phyloP scores from a whole-genome alignment of 2,888 invertebrate species.

The Eupithecia exiguata region DNA sequence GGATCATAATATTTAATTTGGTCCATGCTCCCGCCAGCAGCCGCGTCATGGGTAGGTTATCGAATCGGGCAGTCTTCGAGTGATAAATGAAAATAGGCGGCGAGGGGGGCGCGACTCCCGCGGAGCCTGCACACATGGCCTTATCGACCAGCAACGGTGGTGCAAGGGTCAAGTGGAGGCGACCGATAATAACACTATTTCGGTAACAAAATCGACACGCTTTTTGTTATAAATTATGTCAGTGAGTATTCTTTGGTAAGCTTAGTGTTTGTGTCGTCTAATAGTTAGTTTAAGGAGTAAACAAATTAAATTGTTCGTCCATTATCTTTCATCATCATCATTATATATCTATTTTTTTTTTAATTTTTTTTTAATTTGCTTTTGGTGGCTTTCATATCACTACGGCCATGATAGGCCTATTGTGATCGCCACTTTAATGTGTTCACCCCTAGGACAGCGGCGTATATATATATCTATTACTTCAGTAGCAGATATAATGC shows the following conservation, averaged over 20 bases:
- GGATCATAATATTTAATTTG: slow-evolving; percentile 45
- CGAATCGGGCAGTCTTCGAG: slow-evolving; percentile 51
- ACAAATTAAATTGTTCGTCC: neutral
- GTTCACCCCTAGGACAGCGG: too few species aligned
- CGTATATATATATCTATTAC: too few species aligned
- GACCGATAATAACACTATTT: slow-evolving; percentile 3
- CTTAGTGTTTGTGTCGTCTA: neutral
- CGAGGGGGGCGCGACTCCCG: slow-evolving; percentile 78
- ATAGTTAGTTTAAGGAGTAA: neutral
- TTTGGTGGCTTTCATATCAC: too few species aligned
- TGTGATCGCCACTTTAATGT: too few species aligned
- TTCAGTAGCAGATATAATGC: too few species aligned
- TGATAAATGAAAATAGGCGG: slow-evolving; percentile 83
- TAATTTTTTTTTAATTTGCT: too few species aligned
- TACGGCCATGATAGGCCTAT: too few species aligned
- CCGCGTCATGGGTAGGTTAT: slow-evolving; percentile 49
- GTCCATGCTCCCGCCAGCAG: slow-evolving; percentile 43
- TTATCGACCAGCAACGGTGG: slow-evolving; percentile 68
- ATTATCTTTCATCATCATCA: neutral
- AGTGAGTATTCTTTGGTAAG: neutral
- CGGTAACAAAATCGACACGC: neutral
- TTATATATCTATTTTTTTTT: too few species aligned
- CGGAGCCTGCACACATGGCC: slow-evolving; percentile 80
- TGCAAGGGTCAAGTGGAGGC: slow-evolving; percentile 41
- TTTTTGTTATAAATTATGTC: neutral